Percentiles rank a stretch among this genome's conserved stretches.
Evolutionary conservation across 2,113 vertebrate species (phyloP).

Genomic region (Verasper variegatus): DNA sequence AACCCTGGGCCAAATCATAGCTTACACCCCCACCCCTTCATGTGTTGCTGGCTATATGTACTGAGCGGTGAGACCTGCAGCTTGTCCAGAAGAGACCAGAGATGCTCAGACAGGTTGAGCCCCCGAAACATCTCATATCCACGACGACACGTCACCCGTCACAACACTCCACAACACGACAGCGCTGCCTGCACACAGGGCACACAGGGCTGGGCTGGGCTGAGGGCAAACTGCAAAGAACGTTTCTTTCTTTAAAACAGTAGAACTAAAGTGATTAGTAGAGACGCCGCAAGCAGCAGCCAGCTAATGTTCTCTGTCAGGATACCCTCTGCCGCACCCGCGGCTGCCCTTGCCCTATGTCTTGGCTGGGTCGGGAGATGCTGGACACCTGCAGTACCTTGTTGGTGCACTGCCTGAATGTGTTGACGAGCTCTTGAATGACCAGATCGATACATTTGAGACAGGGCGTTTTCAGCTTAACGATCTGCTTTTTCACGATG

Average conservation of each 20-base stretch:
- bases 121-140: constrained; percentile 61
- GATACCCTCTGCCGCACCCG: constrained; percentile 57
- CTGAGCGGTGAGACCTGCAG: constrained; percentile 69
- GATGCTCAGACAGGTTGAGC: constrained; percentile 58
- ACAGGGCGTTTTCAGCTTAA: constrained; percentile 99
- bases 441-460: constrained; percentile 98
- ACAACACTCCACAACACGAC: constrained; percentile 84
- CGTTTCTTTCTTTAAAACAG: not conserved
- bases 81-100: constrained; percentile 72
- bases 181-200: constrained; percentile 72
- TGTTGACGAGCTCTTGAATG: constrained; percentile 98
- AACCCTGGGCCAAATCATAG: constrained; percentile 14
- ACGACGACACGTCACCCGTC: constrained; percentile 71
- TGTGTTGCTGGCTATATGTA: constrained; percentile 14
- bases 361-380: constrained; percentile 70
- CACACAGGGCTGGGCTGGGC: constrained; percentile 51
- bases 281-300: constrained; percentile 1
- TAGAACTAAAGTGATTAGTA: not conserved
- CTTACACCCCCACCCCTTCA: not conserved
- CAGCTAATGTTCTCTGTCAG: constrained; percentile 43
- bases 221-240: constrained; percentile 60
- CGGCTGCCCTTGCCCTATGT: constrained; percentile 49
- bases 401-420: constrained; percentile 95
- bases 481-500: constrained; percentile 99
- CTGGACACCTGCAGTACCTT: constrained; percentile 89